Conservation (phyloP, 2,888 invertebrate species). For the Parnassius orleans region DNA sequence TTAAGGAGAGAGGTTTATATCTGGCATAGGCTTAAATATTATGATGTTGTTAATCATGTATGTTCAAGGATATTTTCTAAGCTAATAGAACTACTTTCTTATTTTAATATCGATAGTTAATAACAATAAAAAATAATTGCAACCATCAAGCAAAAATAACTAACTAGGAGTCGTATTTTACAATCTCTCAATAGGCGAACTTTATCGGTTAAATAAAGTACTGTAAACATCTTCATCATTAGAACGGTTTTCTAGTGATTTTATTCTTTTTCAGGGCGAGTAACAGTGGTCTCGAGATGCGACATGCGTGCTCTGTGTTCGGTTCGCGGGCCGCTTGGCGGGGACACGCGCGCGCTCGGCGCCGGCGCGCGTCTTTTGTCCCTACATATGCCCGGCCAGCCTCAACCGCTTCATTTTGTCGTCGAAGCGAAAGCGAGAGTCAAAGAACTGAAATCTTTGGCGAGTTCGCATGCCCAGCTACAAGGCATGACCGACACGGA, state of each 20-base stretch:
- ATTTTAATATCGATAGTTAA: too few species aligned
- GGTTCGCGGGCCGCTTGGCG: conserved; percentile 91
- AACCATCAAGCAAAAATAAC: too few species aligned
- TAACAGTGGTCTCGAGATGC: conserved; percentile 79
- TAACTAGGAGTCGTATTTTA: too few species aligned
- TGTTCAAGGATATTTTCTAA: too few species aligned
- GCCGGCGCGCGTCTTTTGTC: conserved; percentile 84
- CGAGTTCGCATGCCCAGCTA: conserved; percentile 89
- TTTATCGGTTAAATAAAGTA: too few species aligned
- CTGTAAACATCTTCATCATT: neutral
- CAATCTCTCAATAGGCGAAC: too few species aligned
- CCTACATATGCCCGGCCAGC: conserved; percentile 82
- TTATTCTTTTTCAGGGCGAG: conserved; percentile 58
- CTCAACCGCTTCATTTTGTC: conserved; percentile 75
- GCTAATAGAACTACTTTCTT: too few species aligned
- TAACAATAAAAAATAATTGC: too few species aligned
- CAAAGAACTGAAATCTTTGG: conserved; percentile 90
- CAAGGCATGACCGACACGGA: conserved; percentile 92
- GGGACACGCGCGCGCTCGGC: conserved; percentile 84
- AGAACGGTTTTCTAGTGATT: too few species aligned
- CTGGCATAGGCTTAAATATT: too few species aligned
- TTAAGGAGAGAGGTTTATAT: too few species aligned
- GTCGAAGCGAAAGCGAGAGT: conserved; percentile 91
- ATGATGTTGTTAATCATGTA: too few species aligned
- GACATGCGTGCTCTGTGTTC: conserved; percentile 90